phyloP scores from a whole-genome alignment of 2,797 vertebrate genomes.

The Myotis myotis region DNA sequence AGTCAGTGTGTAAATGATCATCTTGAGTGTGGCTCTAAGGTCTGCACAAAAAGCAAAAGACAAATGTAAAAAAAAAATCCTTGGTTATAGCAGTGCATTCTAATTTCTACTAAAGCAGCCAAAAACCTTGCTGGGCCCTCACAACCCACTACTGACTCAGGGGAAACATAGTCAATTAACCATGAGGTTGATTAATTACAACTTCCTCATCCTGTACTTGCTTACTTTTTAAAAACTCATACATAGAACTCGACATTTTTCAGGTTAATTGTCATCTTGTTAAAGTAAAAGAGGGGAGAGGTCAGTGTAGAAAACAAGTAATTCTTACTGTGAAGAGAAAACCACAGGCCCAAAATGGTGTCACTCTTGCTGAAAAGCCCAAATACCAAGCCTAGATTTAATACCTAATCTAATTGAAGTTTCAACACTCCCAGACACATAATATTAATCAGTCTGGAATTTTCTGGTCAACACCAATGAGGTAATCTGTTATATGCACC shows the following conservation, averaged over 20 bases:
- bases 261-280: neutral
- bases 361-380: neutral
- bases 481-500: neutral
- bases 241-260: neutral
- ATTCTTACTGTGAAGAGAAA: neutral
- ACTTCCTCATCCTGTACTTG: neutral
- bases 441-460: neutral
- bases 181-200: neutral
- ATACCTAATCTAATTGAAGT: neutral
- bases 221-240: neutral
- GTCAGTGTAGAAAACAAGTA: neutral
- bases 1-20: neutral
- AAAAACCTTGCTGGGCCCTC: neutral
- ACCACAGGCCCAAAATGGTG: neutral
- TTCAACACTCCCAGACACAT: neutral
- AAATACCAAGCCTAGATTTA: neutral
- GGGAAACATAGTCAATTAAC: neutral
- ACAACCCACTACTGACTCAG: neutral
- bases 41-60: neutral
- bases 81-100: neutral
- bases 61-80: neutral
- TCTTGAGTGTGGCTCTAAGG: neutral
- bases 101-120: neutral
- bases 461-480: neutral
- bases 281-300: neutral